Percentiles rank a stretch among this genome's conserved stretches.
Conservation (phyloP, 2,888 invertebrate species). For the Apoda limacodes region DNA sequence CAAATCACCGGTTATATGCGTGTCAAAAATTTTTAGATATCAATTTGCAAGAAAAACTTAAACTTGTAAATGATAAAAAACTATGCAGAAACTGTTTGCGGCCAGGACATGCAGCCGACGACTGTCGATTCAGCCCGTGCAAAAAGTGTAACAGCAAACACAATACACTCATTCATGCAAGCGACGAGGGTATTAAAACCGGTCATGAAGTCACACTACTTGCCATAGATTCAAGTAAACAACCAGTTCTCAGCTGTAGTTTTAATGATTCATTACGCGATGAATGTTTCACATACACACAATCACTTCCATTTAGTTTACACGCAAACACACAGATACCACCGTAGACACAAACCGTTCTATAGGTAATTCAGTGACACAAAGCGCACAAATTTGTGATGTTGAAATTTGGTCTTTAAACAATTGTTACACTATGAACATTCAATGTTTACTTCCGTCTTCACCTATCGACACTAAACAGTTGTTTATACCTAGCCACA, state of each 20-base stretch:
- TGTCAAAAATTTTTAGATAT: no score
- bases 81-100: no score
- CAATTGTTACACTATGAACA: constrained; percentile 9
- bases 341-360: constrained; percentile 12
- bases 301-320: constrained; percentile 13
- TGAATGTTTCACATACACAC: constrained; percentile 14
- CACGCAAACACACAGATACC: constrained; percentile 17
- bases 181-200: constrained; percentile 1
- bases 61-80: no score
- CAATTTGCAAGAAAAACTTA: no score
- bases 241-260: constrained; percentile 7
- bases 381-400: constrained; percentile 14
- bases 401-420: constrained; percentile 11
- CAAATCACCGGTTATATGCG: no score
- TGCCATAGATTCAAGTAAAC: constrained; percentile 5
- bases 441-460: constrained; percentile 14
- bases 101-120: no score
- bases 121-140: constrained; percentile 16
- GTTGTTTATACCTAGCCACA: constrained; percentile 10
- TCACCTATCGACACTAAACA: constrained; percentile 9
- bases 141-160: constrained; percentile 13
- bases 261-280: constrained; percentile 20
- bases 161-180: constrained; percentile 12
- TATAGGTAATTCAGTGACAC: constrained; percentile 15
- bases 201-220: constrained; percentile 3